Conservation (phyloP, 2,797 vertebrate species). For the Lagodon rhomboides region DNA sequence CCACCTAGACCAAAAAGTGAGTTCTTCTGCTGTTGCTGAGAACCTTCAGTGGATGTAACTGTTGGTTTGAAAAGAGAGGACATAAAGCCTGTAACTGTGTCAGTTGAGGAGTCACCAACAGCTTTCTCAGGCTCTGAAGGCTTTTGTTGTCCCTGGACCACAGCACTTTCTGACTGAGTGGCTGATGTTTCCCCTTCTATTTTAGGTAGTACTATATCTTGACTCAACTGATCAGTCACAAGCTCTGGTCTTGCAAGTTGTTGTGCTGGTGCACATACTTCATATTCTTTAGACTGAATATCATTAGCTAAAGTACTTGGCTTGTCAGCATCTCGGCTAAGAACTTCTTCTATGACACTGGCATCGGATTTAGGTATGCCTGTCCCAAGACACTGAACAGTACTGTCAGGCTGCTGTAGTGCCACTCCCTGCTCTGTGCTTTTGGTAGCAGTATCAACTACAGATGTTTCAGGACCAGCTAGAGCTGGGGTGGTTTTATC, state of each 20-base stretch:
- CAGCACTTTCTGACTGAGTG: slow-evolving; percentile 32
- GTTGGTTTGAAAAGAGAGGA: slow-evolving; percentile 83
- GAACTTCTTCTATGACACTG: slow-evolving; percentile 25
- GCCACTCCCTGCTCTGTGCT: slow-evolving; percentile 41
- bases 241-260: slow-evolving; percentile 36
- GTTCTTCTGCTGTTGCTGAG: slow-evolving; percentile 86
- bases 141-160: slow-evolving; percentile 72
- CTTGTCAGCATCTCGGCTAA: slow-evolving; percentile 49
- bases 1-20: slow-evolving; percentile 84
- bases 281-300: slow-evolving; percentile 49
- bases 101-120: slow-evolving; percentile 85
- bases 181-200: slow-evolving; percentile 42
- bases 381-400: slow-evolving; percentile 22
- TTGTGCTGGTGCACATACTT: slow-evolving; percentile 32
- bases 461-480: slow-evolving; percentile 19
- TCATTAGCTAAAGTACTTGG: slow-evolving; percentile 29
- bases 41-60: slow-evolving; percentile 63
- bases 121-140: slow-evolving; percentile 84
- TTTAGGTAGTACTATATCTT: slow-evolving; percentile 51
- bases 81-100: slow-evolving; percentile 92
- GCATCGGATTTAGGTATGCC: slow-evolving; percentile 43
- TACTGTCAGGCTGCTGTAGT: slow-evolving; percentile 35
- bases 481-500: slow-evolving; percentile 16
- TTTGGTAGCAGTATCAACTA: slow-evolving; percentile 31
- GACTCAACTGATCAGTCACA: slow-evolving; percentile 40